Percentiles rank a stretch among this genome's conserved stretches.
These are phyloP conservation scores for Parotia lawesii DNA, from an alignment of 2,113 vertebrate species.

Conservation along the genomic window DNA sequence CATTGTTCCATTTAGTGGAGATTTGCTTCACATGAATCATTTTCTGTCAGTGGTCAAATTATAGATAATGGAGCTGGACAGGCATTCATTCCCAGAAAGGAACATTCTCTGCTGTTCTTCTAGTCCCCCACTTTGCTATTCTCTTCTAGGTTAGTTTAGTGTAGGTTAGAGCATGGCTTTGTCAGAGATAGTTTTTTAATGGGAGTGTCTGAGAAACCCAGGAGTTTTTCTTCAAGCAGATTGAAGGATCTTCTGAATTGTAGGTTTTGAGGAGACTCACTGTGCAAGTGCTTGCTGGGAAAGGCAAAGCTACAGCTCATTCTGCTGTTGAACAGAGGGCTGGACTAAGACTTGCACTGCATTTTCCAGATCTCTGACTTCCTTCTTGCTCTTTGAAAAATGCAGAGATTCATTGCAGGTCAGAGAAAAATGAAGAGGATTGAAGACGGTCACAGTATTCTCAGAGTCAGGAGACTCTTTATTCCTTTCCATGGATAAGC, in stretches of 20 bases:
- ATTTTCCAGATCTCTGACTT: neutral
- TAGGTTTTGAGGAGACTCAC: neutral
- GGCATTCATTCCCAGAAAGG: neutral
- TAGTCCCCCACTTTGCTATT: neutral
- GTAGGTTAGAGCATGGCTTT: neutral
- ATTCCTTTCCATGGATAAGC: neutral
- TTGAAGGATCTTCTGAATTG: neutral
- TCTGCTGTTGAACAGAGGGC: neutral
- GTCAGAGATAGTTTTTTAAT: neutral
- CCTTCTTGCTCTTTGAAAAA: neutral
- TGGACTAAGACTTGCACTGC: neutral
- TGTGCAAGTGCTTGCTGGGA: neutral
- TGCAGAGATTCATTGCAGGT: neutral
- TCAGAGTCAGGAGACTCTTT: neutral
- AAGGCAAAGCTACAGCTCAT: neutral
- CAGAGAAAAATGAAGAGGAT: neutral
- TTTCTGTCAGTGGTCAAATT: neutral
- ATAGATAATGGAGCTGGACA: neutral
- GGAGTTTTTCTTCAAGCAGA: neutral
- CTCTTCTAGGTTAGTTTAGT: neutral
- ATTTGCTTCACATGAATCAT: neutral
- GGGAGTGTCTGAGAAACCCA: neutral
- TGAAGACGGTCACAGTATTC: neutral
- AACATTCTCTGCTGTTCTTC: neutral
- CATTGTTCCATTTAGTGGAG: neutral